Evolutionary conservation across 1,140 invertebrate species (phyloP).

Genomic region (Heliconius nattereri): DNA sequence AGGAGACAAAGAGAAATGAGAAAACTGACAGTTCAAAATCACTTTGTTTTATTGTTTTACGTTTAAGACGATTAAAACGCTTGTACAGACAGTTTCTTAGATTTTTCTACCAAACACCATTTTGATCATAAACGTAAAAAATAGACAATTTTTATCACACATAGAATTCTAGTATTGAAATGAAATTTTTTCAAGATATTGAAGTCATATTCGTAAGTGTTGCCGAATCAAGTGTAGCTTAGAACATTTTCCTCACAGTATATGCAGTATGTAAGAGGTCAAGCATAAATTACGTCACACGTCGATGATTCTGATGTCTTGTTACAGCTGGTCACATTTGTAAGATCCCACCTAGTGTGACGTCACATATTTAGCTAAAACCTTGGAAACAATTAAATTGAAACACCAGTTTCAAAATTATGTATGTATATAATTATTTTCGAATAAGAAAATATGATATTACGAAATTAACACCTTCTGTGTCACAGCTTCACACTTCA

Average conservation of each 20-base stretch:
- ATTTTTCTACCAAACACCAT: not conserved
- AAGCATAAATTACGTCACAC: too few species aligned
- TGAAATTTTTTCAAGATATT: not conserved
- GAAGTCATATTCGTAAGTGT: slow-evolving; percentile 5
- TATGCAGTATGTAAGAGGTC: not conserved
- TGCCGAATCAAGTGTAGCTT: slow-evolving; percentile 10
- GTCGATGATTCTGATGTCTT: too few species aligned
- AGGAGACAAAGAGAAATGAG: not conserved
- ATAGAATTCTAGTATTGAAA: not conserved
- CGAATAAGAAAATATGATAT: too few species aligned
- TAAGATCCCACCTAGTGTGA: too few species aligned
- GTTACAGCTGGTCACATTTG: too few species aligned
- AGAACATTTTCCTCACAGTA: not conserved
- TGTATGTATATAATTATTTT: too few species aligned
- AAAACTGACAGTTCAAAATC: not conserved
- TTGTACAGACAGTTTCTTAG: not conserved
- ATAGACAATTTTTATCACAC: slow-evolving; percentile 7
- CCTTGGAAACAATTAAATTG: too few species aligned
- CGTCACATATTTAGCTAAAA: too few species aligned
- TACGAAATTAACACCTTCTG: too few species aligned
- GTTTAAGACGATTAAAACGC: not conserved
- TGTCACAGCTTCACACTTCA: too few species aligned
- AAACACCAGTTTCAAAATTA: too few species aligned
- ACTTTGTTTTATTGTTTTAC: slow-evolving; percentile 6
- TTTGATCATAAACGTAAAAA: not conserved